These are phyloP conservation scores for Diadegma fenestrale DNA, from an alignment of 2,888 invertebrate genomes.

Conservation along the genomic window DNA sequence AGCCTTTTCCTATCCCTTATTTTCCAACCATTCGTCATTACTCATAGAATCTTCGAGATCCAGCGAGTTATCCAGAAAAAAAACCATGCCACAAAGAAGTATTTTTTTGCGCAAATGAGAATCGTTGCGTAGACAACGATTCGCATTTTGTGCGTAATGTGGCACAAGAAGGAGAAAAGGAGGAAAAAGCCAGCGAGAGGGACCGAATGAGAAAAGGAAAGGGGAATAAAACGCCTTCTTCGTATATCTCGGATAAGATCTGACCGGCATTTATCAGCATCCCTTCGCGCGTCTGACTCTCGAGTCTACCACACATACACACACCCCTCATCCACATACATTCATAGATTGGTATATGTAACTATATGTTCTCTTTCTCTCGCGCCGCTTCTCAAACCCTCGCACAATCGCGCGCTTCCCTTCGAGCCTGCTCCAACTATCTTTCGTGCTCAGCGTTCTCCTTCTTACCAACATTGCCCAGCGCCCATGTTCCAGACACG, in stretches of 20 bases:
- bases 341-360: neutral
- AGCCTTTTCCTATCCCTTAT: neutral
- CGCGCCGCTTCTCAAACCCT: slow-evolving; percentile 39
- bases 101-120: too few species aligned
- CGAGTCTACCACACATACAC: slow-evolving; percentile 43
- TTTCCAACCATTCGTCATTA: neutral
- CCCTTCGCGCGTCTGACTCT: slow-evolving; percentile 51
- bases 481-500: slow-evolving; percentile 58
- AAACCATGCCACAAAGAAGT: too few species aligned
- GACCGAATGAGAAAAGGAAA: slow-evolving; percentile 37
- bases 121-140: slow-evolving; percentile 17
- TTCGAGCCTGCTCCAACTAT: slow-evolving; percentile 51
- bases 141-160: neutral
- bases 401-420: slow-evolving; percentile 56
- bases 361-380: slow-evolving; percentile 33
- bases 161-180: slow-evolving; percentile 20
- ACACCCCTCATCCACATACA: neutral
- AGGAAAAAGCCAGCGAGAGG: slow-evolving; percentile 12
- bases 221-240: slow-evolving; percentile 56
- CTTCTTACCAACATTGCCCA: slow-evolving; percentile 10
- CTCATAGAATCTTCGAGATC: neutral
- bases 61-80: too few species aligned
- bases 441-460: slow-evolving; percentile 51
- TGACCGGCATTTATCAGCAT: slow-evolving; percentile 71
- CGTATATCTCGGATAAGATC: slow-evolving; percentile 68